Percentiles rank a stretch among this genome's conserved stretches.
Evolutionary conservation across 23 tunicate genomes (phyloP).

Genomic region (Clavelina lepadiformis): DNA sequence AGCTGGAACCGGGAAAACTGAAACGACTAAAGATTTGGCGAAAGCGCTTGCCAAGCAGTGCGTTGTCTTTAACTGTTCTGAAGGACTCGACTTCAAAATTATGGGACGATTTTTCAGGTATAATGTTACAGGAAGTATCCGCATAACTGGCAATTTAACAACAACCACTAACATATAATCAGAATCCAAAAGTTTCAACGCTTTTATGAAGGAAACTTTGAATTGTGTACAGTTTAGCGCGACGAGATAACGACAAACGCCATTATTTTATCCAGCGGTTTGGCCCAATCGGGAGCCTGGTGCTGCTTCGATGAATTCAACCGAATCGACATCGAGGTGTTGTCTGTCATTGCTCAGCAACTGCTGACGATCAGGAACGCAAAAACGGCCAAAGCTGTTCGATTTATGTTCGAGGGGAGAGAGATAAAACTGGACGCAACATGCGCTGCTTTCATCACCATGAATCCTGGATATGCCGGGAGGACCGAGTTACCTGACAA

Average conservation of each 20-base stretch:
- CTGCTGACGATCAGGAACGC: constrained; percentile 97
- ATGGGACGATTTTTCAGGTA: constrained; percentile 99
- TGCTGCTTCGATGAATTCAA: constrained; percentile 99
- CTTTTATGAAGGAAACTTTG: no score
- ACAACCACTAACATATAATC: no score
- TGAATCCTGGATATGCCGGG: constrained; percentile 99
- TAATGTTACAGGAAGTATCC: not conserved
- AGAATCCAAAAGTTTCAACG: not conserved
- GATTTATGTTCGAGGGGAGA: constrained; percentile 99
- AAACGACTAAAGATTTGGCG: constrained; percentile 97
- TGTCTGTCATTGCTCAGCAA: constrained; percentile 99
- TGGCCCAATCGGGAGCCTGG: constrained; percentile 99
- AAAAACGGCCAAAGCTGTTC: constrained; percentile 55
- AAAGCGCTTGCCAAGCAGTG: constrained; percentile 99
- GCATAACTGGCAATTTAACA: no score
- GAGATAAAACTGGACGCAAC: constrained; percentile 93
- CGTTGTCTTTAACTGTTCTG: constrained; percentile 98
- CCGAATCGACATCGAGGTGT: constrained; percentile 98
- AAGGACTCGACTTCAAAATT: constrained; percentile 96
- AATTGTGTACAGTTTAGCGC: no score
- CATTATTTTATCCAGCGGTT: constrained; percentile 60
- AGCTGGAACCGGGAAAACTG: constrained; percentile 99
- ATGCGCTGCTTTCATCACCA: constrained; percentile 98
- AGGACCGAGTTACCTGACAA: constrained; percentile 98
- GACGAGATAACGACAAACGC: no score